Evolutionary conservation across 1,140 invertebrate species (phyloP).

Genomic region (Drosophila bifasciata): DNA sequence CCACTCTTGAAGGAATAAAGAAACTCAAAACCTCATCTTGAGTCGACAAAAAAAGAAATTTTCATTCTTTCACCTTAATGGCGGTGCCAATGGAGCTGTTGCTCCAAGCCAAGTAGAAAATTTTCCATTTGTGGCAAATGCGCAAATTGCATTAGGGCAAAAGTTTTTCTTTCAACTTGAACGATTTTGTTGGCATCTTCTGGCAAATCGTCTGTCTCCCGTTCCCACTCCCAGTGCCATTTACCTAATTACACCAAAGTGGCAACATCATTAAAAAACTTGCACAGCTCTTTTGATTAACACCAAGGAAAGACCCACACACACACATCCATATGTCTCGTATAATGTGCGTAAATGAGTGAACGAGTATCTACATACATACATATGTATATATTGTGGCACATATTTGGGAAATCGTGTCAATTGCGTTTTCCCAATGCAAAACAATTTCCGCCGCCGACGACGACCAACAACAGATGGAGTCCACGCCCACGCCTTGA

Average conservation of each 20-base stretch:
- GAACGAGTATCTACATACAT: not conserved
- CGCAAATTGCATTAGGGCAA: slow-evolving; percentile 77
- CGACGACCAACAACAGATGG: slow-evolving; percentile 24
- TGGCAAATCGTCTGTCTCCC: not conserved
- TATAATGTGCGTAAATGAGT: slow-evolving; percentile 3
- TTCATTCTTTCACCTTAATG: slow-evolving; percentile 50
- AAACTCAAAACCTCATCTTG: slow-evolving; percentile 43
- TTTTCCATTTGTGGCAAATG: slow-evolving; percentile 78
- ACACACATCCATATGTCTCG: slow-evolving; percentile 16
- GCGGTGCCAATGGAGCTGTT: slow-evolving; percentile 6
- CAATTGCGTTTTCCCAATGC: slow-evolving; percentile 59
- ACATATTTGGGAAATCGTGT: slow-evolving; percentile 65
- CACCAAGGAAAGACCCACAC: slow-evolving; percentile 42
- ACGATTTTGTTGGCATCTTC: slow-evolving; percentile 52
- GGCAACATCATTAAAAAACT: slow-evolving; percentile 77
- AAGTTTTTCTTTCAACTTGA: slow-evolving; percentile 77
- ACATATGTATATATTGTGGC: slow-evolving; percentile 27
- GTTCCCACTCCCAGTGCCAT: slow-evolving; percentile 31
- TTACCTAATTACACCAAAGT: slow-evolving; percentile 75
- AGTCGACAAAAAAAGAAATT: slow-evolving; percentile 55
- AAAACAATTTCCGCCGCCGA: slow-evolving; percentile 59
- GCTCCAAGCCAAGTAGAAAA: slow-evolving; percentile 60
- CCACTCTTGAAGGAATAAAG: slow-evolving; percentile 34
- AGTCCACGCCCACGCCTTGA: slow-evolving; percentile 49
- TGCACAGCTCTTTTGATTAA: slow-evolving; percentile 67